Conservation (phyloP, 53 echinoderm and acorn worm genomes). For the Holothuria scabra region DNA sequence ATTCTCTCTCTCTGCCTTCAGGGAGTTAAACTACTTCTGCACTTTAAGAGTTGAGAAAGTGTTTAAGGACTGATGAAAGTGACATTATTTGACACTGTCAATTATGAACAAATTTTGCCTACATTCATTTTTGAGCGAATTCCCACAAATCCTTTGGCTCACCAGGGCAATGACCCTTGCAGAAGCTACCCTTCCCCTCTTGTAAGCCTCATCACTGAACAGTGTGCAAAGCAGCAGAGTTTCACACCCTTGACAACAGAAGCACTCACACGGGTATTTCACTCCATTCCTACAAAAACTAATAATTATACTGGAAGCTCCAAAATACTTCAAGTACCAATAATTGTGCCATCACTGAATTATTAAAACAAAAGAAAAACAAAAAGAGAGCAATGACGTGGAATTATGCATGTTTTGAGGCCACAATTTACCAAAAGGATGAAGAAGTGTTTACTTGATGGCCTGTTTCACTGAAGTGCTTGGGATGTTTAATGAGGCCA, state of each 20-base stretch:
- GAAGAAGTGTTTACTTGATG: background rate
- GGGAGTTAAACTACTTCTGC: too few species aligned
- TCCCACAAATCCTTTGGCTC: too few species aligned
- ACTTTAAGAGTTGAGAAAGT: too few species aligned
- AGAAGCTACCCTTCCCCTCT: constrained; percentile 8
- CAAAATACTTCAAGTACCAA: constrained; percentile 25
- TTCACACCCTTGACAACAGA: constrained; percentile 38
- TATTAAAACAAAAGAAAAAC: constrained; percentile 39
- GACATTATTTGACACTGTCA: too few species aligned
- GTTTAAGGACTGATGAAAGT: too few species aligned
- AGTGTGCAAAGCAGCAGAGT: background rate
- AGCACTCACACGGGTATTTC: constrained; percentile 39
- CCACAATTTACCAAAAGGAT: constrained; percentile 17
- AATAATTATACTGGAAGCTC: constrained; percentile 33
- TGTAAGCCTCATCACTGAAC: background rate
- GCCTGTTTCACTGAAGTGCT: too few species aligned
- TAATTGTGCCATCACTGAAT: constrained; percentile 41
- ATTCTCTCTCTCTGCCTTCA: too few species aligned
- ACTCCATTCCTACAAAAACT: background rate
- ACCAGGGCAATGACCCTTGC: constrained; percentile 29
- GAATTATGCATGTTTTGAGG: constrained; percentile 39
- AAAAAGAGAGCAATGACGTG: constrained; percentile 34
- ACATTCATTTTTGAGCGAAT: too few species aligned
- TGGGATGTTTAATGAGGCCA: too few species aligned
- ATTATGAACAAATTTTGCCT: too few species aligned